phyloP scores from a whole-genome alignment of 2,888 invertebrate species.

The Epistrophella euchroma region DNA sequence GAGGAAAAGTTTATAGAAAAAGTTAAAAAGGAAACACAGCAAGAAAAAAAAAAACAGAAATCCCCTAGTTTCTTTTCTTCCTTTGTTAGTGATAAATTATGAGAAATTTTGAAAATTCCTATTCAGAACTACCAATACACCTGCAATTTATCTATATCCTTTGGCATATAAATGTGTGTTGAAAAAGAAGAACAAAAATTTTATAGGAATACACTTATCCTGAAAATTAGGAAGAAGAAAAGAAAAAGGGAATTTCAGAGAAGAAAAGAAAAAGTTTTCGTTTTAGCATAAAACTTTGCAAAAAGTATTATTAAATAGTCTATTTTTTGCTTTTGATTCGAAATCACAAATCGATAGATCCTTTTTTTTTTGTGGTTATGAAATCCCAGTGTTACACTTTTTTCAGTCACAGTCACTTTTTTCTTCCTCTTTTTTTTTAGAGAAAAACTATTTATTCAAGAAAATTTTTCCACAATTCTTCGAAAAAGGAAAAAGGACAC shows the following conservation, averaged over 20 bases:
- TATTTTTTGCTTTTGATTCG: constrained; percentile 23
- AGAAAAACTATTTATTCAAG: background rate
- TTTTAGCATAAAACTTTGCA: constrained; percentile 25
- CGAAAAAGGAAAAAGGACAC: constrained; percentile 19
- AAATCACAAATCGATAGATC: constrained; percentile 56
- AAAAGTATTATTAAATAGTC: constrained; percentile 41
- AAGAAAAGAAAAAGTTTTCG: constrained; percentile 14
- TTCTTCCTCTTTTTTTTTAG: background rate
- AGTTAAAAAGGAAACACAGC: constrained; percentile 23
- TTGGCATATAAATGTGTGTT: constrained; percentile 24
- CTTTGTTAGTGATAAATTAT: constrained; percentile 17
- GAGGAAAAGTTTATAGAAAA: constrained; percentile 29
- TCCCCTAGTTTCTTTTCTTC: constrained; percentile 52
- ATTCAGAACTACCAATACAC: constrained; percentile 47
- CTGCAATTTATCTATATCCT: constrained; percentile 52
- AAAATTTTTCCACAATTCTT: constrained; percentile 3
- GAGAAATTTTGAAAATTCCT: background rate
- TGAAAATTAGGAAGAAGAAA: constrained; percentile 52
- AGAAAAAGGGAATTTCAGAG: constrained; percentile 42
- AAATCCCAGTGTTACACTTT: constrained; percentile 51
- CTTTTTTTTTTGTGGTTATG: constrained; percentile 53
- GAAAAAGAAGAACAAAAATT: constrained; percentile 49
- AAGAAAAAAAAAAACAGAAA: background rate
- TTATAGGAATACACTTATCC: constrained; percentile 63
- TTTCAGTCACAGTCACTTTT: constrained; percentile 47